Evolutionary conservation across 2,888 invertebrate species (phyloP).

Genomic region (Drosophila cognata): DNA sequence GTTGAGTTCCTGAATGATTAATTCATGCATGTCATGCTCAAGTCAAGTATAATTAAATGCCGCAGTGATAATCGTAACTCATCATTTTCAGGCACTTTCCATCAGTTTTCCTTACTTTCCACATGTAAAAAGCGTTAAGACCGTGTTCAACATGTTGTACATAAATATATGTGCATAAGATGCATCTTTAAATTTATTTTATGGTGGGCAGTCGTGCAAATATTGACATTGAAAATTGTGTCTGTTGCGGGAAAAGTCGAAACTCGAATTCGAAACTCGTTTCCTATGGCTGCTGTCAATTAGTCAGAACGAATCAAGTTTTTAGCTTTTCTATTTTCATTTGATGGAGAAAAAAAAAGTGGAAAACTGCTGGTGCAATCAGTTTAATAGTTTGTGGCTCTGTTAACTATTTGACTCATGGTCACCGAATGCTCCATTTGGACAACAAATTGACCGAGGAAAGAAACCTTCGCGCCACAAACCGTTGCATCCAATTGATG

Average conservation of each 20-base stretch:
- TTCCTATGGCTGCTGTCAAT: constrained; percentile 17
- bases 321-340: constrained; percentile 43
- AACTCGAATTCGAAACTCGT: constrained; percentile 42
- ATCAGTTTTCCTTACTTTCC: constrained; percentile 50
- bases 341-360: constrained; percentile 26
- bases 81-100: constrained; percentile 51
- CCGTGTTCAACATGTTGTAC: constrained; percentile 5
- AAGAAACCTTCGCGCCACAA: constrained; percentile 41
- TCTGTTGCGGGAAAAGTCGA: constrained; percentile 17
- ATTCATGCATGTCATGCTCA: constrained; percentile 49
- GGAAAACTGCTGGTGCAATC: constrained; percentile 50
- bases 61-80: constrained; percentile 37
- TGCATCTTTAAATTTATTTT: constrained; percentile 45
- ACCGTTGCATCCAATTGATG: constrained; percentile 45
- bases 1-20: constrained; percentile 40
- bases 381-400: constrained; percentile 35
- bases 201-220: constrained; percentile 55
- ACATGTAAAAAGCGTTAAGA: constrained; percentile 19
- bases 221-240: constrained; percentile 75
- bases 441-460: constrained; percentile 33
- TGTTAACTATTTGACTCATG: constrained; percentile 46
- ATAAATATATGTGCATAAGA: constrained; percentile 4
- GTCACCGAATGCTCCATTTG: constrained; percentile 53
- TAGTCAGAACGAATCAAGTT: constrained; percentile 62
- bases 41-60: constrained; percentile 42